Conservation (phyloP, 2,797 vertebrate genomes). For the Eremophila alpestris region DNA sequence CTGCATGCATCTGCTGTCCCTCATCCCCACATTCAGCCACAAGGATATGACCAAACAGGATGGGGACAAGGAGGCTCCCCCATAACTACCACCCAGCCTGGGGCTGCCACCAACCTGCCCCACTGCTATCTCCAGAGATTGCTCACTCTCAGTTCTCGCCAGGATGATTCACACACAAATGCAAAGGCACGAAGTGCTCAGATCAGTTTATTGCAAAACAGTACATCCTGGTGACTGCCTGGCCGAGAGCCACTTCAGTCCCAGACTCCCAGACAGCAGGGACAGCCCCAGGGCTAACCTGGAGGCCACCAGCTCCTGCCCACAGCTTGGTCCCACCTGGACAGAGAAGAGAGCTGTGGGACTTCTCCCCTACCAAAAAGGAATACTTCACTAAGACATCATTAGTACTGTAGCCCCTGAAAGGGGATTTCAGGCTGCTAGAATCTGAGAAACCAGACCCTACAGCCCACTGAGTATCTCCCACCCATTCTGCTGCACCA, state of each 20-base stretch:
- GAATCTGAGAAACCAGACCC: background rate
- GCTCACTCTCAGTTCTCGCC: background rate
- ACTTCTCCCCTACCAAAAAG: background rate
- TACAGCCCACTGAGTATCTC: background rate
- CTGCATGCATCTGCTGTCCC: background rate
- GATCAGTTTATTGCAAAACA: slow-evolving; percentile 20
- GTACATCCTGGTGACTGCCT: background rate
- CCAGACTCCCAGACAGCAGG: background rate
- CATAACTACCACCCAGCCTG: background rate
- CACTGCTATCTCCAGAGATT: background rate
- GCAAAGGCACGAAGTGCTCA: background rate
- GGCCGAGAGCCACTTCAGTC: background rate
- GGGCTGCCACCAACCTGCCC: background rate
- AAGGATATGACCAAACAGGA: background rate
- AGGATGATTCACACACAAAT: slow-evolving; percentile 38
- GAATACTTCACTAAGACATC: background rate
- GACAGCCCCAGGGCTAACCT: background rate
- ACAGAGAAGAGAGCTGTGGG: background rate
- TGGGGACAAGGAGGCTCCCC: background rate
- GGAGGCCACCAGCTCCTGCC: background rate
- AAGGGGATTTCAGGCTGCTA: background rate
- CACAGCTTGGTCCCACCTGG: background rate
- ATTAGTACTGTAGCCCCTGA: background rate
- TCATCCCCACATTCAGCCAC: background rate
- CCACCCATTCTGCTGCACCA: fast-evolving